Evolutionary conservation across 2,113 vertebrate genomes (phyloP), one percentile per base, ranked within the genome.

Genomic region (Galeopterus variegatus): DNA sequence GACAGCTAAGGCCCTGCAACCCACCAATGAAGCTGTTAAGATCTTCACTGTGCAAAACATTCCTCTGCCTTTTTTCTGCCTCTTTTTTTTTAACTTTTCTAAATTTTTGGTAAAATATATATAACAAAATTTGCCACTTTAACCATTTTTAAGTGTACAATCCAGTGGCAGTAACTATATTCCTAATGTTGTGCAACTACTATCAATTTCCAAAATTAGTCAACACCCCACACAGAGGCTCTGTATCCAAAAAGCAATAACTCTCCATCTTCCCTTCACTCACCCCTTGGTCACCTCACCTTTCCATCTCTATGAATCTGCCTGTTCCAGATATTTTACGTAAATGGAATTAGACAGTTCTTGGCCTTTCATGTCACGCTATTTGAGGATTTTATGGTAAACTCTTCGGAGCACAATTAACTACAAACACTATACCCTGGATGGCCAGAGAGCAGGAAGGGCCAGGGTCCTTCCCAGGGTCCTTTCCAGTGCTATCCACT

Each of bases 11-110:
- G 56, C 26, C 92, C 10, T 13, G 41, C 2, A 5, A 64, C 31
- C 52, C 4, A 8, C 5, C 0, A 0, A 2, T 50, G 64, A 19
- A 1, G 19, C 67, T 36, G 33, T 31, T 26, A 28, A 45, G n/a
- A 54, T 31, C 41, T 54, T 33, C 56, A 33, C 31, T n/a, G 64
- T 21, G 65, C 33, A 73, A 36, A 83, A 81, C 6, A n/a, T 9
- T 36, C 56, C 5, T 14, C 64, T 84, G 23, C 52, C 7, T 21
- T 17, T 17, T 23, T 54, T 54, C 69, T 58, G 26, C 3, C n/a
- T 18, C 64, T 21, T 14, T 13, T 36, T 41, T 17, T 79, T 28
- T 54, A 50, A 50, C 24, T 79, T 73, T 50, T 14, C 12, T 70
- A 83, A 86, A 31, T 33, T 23, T 36, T 26, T 60, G 31, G 7